Conservation (phyloP, 35 echinoderm and acorn worm species). For the Ophioderma brevispina region DNA sequence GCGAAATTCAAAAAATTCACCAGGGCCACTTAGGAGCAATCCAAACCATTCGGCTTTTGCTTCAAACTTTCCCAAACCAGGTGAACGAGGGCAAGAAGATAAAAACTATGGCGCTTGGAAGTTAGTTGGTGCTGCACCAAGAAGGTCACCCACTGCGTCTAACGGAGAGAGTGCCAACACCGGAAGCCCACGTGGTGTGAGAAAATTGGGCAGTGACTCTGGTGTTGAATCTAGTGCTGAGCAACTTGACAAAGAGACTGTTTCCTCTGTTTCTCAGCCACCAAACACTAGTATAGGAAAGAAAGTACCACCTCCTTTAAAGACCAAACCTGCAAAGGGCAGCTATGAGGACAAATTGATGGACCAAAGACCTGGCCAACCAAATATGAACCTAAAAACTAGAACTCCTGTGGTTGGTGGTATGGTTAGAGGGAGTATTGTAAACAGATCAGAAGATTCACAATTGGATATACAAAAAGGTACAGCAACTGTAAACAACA, state of each 20-base stretch:
- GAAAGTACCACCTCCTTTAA: constrained; percentile 64
- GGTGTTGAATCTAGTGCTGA: background rate
- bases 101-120: background rate
- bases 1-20: background rate
- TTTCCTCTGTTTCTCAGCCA: background rate
- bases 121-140: background rate
- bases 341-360: background rate
- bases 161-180: background rate
- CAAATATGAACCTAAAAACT: too few relatives aligned
- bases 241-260: background rate
- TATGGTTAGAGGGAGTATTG: too few relatives aligned
- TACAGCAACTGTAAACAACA: too few relatives aligned
- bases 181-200: background rate
- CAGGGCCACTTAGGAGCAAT: background rate
- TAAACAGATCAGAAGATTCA: too few relatives aligned
- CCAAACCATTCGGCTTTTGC: background rate
- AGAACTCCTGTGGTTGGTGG: too few relatives aligned
- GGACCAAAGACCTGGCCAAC: background rate
- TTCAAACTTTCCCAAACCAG: background rate
- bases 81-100: background rate
- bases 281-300: background rate
- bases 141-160: background rate
- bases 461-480: too few relatives aligned
- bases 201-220: background rate
- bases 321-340: constrained; percentile 49